Percentiles rank a stretch among this genome's conserved stretches.
phyloP scores from a whole-genome alignment of 2,888 invertebrate species.

The Melanotus villosus region DNA sequence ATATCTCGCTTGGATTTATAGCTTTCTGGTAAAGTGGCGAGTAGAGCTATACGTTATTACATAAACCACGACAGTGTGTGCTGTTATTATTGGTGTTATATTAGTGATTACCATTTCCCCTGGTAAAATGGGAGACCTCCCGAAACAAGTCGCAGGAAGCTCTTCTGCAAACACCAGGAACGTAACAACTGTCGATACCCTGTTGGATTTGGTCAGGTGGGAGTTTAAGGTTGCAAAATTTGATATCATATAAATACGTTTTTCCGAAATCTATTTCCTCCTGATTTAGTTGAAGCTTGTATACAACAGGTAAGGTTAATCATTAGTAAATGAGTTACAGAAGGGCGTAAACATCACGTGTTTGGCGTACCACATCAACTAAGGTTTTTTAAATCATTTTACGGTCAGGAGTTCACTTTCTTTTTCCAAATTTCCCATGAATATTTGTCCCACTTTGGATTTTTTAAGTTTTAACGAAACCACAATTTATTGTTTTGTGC shows the following conservation, averaged over 20 bases:
- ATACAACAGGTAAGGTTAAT: slow-evolving; percentile 71
- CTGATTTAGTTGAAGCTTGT: slow-evolving; percentile 77
- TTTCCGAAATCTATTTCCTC: slow-evolving; percentile 78
- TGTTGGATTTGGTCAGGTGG: slow-evolving; percentile 80
- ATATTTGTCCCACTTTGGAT: too few species aligned
- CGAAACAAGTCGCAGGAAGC: slow-evolving; percentile 42
- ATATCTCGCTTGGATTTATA: slow-evolving; percentile 79
- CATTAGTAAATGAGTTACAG: too few species aligned
- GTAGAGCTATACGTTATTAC: slow-evolving; percentile 79
- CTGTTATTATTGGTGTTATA: slow-evolving; percentile 80
- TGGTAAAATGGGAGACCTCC: slow-evolving; percentile 63
- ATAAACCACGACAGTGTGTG: slow-evolving; percentile 77
- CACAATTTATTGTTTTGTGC: too few species aligned
- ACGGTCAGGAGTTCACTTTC: too few species aligned
- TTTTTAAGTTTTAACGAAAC: too few species aligned
- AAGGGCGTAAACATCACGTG: too few species aligned
- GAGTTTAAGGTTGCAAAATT: slow-evolving; percentile 18
- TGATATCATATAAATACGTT: not conserved
- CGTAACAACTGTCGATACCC: slow-evolving; percentile 77
- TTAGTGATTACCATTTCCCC: slow-evolving; percentile 78
- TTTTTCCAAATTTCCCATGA: too few species aligned
- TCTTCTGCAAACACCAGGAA: slow-evolving; percentile 63
- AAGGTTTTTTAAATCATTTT: too few species aligned
- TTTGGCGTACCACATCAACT: too few species aligned
- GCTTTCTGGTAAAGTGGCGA: slow-evolving; percentile 78